Evolutionary conservation across 2,888 invertebrate species (phyloP).

Genomic region (Polyommatus iphigenia): DNA sequence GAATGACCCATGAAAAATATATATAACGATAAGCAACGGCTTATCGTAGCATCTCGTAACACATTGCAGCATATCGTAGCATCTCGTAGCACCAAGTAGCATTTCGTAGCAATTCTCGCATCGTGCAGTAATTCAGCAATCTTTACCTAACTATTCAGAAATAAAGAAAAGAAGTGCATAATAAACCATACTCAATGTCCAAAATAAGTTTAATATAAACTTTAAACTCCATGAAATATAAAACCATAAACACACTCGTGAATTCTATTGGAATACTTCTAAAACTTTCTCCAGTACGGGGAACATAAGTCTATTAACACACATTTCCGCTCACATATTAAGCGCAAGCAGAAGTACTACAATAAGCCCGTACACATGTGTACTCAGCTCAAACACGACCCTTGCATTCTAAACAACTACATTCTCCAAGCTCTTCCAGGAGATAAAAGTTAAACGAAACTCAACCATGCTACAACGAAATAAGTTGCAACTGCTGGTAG

Average conservation of each 20-base stretch:
- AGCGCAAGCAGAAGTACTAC: conserved; percentile 28
- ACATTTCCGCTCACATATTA: conserved; percentile 27
- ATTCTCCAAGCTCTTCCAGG: not conserved
- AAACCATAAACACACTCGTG: not conserved
- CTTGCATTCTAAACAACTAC: conserved; percentile 29
- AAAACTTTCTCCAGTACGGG: not conserved
- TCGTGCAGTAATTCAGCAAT: not conserved
- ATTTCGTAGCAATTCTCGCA: not conserved
- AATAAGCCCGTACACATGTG: conserved; percentile 30
- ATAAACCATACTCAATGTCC: not conserved
- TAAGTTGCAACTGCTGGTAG: not conserved
- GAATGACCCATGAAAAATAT: no score
- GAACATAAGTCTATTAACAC: conserved; percentile 25
- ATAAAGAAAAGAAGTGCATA: not conserved
- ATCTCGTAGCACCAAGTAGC: no score
- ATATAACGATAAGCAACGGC: no score
- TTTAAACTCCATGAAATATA: not conserved
- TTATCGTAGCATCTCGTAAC: no score
- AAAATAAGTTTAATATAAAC: not conserved
- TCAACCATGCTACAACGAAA: not conserved
- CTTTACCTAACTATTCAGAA: not conserved
- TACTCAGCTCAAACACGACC: conserved; percentile 27
- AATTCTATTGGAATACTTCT: conserved; percentile 5
- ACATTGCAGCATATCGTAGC: no score
- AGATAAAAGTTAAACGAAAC: not conserved